These are phyloP conservation scores for Euphonia xanthogaster DNA, from an alignment of 2,797 vertebrate genomes.

Conservation along the genomic window DNA sequence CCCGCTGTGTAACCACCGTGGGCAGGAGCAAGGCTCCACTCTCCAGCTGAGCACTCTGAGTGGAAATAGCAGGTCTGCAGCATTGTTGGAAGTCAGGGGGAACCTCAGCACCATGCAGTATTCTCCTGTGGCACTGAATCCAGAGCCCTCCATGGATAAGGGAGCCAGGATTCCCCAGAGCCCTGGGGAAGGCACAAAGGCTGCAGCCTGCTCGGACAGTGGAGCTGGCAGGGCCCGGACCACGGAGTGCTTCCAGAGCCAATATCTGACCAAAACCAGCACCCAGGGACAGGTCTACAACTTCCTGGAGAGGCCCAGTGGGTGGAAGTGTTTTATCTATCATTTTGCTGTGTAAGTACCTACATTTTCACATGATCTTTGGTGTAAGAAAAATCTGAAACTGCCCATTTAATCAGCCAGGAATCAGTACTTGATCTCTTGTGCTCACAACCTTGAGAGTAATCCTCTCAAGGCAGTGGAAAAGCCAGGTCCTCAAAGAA, in stretches of 20 bases:
- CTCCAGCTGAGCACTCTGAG: neutral
- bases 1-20: slow-evolving; percentile 16
- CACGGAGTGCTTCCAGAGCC: slow-evolving; percentile 77
- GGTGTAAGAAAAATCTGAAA: neutral
- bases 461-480: neutral
- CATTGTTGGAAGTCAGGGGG: neutral
- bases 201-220: slow-evolving; percentile 42
- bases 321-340: slow-evolving; percentile 89
- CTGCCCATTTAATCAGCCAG: neutral
- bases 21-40: neutral
- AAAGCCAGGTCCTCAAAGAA: neutral
- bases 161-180: slow-evolving; percentile 74
- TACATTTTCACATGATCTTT: neutral
- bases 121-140: slow-evolving; percentile 82
- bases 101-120: slow-evolving; percentile 64
- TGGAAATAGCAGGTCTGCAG: neutral
- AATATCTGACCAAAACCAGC: slow-evolving; percentile 83
- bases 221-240: neutral
- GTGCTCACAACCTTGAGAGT: neutral
- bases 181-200: slow-evolving; percentile 59
- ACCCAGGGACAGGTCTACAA: slow-evolving; percentile 91
- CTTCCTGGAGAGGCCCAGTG: slow-evolving; percentile 91
- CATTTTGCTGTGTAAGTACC: slow-evolving; percentile 92
- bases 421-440: neutral
- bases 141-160: slow-evolving; percentile 78